Conservation (phyloP, 2,888 invertebrate species). For the Cosmorhoe ocellata region DNA sequence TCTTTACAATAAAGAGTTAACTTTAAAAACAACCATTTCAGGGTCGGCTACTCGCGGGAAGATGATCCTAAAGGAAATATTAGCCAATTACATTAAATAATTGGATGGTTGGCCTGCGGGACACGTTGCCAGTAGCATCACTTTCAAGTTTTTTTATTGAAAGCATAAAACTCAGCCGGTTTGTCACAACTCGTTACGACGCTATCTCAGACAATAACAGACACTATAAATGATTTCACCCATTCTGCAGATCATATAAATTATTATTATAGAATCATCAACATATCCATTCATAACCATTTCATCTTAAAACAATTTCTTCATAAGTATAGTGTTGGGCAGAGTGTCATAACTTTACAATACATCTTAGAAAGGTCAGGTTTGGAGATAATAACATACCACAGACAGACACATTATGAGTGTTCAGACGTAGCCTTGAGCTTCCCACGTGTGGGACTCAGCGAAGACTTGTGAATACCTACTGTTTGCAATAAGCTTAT, state of each 20-base stretch:
- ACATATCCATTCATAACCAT: constrained; percentile 3
- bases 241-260: no score
- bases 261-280: constrained; percentile 24
- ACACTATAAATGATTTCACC: no score
- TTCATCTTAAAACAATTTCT: constrained; percentile 31
- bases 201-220: no score
- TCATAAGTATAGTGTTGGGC: constrained; percentile 10
- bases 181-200: no score
- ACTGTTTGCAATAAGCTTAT: no score
- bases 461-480: no score
- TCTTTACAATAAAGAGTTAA: constrained; percentile 17
- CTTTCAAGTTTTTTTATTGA: no score
- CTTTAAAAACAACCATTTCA: constrained; percentile 74
- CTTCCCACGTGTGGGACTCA: not conserved
- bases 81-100: constrained; percentile 69
- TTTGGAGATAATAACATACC: constrained; percentile 10
- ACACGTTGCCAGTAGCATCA: no score
- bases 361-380: constrained; percentile 30
- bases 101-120: not conserved
- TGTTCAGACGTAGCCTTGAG: constrained; percentile 4
- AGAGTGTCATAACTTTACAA: constrained; percentile 38
- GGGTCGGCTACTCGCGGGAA: constrained; percentile 62
- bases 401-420: not conserved
- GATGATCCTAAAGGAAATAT: constrained; percentile 63
- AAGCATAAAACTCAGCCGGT: no score